These are phyloP conservation scores for Plebejus argus DNA, from an alignment of 2,888 invertebrate species.

Conservation along the genomic window DNA sequence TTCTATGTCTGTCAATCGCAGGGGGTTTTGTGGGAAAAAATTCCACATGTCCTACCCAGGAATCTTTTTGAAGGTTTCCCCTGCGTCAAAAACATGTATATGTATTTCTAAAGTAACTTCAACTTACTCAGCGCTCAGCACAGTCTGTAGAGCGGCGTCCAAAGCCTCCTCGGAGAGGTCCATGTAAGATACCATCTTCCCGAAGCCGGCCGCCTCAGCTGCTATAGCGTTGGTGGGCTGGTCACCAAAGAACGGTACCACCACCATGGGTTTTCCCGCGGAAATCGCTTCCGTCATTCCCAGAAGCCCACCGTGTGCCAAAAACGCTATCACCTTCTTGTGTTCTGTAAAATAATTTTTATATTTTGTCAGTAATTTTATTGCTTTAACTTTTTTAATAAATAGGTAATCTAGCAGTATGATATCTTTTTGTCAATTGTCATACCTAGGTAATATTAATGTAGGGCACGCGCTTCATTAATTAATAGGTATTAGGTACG, in stretches of 20 bases:
- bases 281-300: constrained; percentile 83
- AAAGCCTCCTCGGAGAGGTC: constrained; percentile 76
- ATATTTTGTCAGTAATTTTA: no score
- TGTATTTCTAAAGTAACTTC: not conserved
- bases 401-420: no score
- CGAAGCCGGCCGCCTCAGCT: constrained; percentile 75
- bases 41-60: no score
- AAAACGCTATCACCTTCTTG: constrained; percentile 81
- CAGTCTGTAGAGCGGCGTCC: constrained; percentile 69
- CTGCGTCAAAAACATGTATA: no score
- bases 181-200: constrained; percentile 70
- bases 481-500: no score
- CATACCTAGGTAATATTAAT: no score
- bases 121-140: constrained; percentile 79
- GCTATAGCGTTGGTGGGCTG: constrained; percentile 80
- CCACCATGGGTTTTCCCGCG: constrained; percentile 82
- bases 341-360: constrained; percentile 69
- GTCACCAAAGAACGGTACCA: constrained; percentile 83
- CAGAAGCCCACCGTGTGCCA: constrained; percentile 82
- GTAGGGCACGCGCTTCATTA: no score
- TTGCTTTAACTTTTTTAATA: no score
- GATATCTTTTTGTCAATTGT: no score
- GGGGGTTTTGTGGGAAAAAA: no score
- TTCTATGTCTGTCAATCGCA: no score
- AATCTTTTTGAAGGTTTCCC: no score